Conservation (phyloP, 1,140 invertebrate genomes). For the Trichonephila inaurata region DNA sequence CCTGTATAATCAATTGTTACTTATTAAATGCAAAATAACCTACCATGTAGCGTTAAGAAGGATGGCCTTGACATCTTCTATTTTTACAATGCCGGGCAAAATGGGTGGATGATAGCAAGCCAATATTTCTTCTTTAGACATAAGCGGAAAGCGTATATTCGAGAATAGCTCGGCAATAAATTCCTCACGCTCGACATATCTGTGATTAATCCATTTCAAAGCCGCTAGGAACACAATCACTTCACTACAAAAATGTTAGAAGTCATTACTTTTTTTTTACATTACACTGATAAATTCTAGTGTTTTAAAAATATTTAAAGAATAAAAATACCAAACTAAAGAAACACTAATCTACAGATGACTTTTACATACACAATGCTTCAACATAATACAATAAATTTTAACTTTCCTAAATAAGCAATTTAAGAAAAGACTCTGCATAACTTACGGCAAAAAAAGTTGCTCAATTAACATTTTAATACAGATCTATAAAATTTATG, state of each 20-base stretch:
- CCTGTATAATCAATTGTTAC: too few relatives aligned
- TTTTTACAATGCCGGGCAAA: constrained; percentile 55
- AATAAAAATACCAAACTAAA: not conserved
- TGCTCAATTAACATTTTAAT: too few relatives aligned
- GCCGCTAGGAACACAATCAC: constrained; percentile 65
- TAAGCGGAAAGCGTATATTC: constrained; percentile 49
- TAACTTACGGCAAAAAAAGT: too few relatives aligned
- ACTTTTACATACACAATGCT: too few relatives aligned
- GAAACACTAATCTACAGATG: not conserved
- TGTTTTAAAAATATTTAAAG: not conserved
- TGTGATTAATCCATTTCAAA: constrained; percentile 65
- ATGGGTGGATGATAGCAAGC: constrained; percentile 67
- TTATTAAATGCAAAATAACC: not conserved
- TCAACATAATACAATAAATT: too few relatives aligned
- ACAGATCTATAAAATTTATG: too few relatives aligned
- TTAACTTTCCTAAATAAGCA: too few relatives aligned
- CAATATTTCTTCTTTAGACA: constrained; percentile 61
- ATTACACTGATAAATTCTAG: not conserved
- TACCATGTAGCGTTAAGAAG: constrained; percentile 55
- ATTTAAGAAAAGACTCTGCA: too few relatives aligned
- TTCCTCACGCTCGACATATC: constrained; percentile 45
- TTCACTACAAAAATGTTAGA: constrained; percentile 49
- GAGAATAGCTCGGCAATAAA: not conserved
- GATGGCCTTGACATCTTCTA: not conserved
- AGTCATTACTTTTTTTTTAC: too few relatives aligned